These are phyloP conservation scores for Diglossa cyanea DNA, from an alignment of 2,797 vertebrate species.

Conservation along the genomic window DNA sequence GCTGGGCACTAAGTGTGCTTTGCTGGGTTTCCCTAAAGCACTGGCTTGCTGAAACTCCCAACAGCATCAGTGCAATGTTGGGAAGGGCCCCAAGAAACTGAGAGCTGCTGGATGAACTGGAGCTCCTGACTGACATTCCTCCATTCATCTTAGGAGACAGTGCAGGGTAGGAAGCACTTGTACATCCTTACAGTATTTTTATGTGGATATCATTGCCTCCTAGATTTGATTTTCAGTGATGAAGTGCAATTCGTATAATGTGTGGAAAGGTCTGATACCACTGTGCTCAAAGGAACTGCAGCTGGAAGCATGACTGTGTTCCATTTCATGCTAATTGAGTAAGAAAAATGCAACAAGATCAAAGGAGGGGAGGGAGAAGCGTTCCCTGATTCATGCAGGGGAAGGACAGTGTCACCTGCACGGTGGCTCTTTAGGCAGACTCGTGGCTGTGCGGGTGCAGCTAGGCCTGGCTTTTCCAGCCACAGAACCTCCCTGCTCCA, in stretches of 20 bases:
- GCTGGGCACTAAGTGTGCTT: background rate
- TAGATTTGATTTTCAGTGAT: conserved; percentile 52
- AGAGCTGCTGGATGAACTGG: background rate
- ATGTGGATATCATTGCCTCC: background rate
- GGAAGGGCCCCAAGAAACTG: background rate
- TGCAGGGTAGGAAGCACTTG: background rate
- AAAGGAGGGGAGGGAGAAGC: background rate
- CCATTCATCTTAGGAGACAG: background rate
- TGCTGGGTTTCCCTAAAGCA: background rate
- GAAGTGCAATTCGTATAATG: conserved; percentile 38
- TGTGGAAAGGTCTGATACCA: conserved; percentile 29
- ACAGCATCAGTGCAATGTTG: background rate
- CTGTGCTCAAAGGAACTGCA: background rate
- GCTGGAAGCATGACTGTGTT: background rate
- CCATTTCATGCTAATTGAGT: conserved; percentile 26
- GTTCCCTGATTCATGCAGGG: background rate
- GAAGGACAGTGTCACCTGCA: background rate
- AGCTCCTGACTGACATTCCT: background rate
- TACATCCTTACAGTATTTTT: background rate
- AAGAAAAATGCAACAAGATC: background rate
- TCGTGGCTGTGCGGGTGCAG: background rate
- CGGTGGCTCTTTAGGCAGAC: background rate
- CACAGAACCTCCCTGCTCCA: background rate
- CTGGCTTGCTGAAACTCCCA: background rate
- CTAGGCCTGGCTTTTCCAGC: background rate